phyloP scores from a whole-genome alignment of 1,140 invertebrate genomes.

The Solen grandis region DNA sequence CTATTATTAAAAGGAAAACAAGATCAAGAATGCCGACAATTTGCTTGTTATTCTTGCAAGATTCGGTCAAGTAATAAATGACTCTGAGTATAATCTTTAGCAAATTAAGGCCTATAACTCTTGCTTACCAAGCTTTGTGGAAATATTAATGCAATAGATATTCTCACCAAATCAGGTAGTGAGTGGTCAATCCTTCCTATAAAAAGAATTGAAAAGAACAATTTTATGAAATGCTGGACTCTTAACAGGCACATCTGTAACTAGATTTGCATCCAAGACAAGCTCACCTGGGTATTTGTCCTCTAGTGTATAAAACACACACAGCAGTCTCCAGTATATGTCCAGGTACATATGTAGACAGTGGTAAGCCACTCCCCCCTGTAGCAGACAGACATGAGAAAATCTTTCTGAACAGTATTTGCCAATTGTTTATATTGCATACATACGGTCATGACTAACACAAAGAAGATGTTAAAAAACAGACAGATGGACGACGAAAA shows the following conservation, averaged over 20 bases:
- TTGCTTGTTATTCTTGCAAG: too few relatives aligned
- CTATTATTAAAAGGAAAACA: too few relatives aligned
- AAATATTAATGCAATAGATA: background rate
- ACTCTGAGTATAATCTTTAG: background rate
- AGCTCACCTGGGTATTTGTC: conserved; percentile 27
- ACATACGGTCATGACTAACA: background rate
- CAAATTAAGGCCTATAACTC: background rate
- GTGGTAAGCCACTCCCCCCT: background rate
- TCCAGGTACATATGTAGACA: conserved; percentile 37
- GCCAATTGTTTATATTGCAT: background rate
- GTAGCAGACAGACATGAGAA: background rate
- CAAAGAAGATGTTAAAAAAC: background rate
- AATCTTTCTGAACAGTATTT: background rate
- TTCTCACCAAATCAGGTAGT: background rate
- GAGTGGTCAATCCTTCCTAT: background rate
- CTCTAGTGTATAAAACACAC: conserved; percentile 13
- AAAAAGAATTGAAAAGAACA: background rate
- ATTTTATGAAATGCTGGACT: background rate
- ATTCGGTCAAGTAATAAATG: too few relatives aligned
- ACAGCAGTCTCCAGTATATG: conserved; percentile 40
- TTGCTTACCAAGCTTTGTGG: background rate
- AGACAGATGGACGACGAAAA: background rate
- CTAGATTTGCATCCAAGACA: background rate
- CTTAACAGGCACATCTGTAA: background rate
- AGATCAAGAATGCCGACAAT: too few relatives aligned